Percentiles rank a stretch among this genome's conserved stretches.
phyloP scores from a whole-genome alignment of 37 sponge, comb jelly and placozoan genomes.

The Hexactinellida sp. region DNA sequence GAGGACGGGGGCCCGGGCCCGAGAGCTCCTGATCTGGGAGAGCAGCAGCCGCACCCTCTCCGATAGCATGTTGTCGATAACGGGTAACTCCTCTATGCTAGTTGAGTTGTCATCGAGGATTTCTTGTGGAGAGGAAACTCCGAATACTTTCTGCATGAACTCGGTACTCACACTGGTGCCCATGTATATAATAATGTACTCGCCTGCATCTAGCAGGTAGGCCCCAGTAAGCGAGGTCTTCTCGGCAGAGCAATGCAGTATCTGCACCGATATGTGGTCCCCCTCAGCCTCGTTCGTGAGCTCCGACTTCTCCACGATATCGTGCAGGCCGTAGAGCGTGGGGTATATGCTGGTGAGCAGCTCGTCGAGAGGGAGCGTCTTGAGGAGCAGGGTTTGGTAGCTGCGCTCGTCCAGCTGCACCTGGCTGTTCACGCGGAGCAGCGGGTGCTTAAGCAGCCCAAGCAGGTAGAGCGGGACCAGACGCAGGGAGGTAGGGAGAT shows the following conservation, averaged over 20 bases:
- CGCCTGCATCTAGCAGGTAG: conserved; percentile 76
- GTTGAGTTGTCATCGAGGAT: conserved; percentile 53
- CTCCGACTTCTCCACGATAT: conserved; percentile 32
- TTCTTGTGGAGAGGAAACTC: conserved; percentile 32
- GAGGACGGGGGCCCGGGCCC: conserved; percentile 44
- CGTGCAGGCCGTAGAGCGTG: conserved; percentile 52
- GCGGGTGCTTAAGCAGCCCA: conserved; percentile 58
- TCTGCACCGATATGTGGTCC: conserved; percentile 24
- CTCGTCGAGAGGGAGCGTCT: conserved; percentile 58
- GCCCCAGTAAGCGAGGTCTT: conserved; percentile 60
- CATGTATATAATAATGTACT: conserved; percentile 70
- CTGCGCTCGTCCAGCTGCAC: conserved; percentile 49
- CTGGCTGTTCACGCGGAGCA: conserved; percentile 49
- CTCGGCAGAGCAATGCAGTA: conserved; percentile 64
- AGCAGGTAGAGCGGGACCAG: conserved; percentile 58
- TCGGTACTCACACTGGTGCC: conserved; percentile 37
- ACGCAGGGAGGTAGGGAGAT: conserved; percentile 52
- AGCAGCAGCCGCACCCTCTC: conserved; percentile 26
- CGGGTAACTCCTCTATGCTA: conserved; percentile 21
- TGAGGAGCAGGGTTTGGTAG: conserved; percentile 60
- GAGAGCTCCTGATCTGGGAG: conserved; percentile 21
- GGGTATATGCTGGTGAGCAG: conserved; percentile 64
- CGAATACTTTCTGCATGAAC: conserved; percentile 46
- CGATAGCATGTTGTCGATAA: conserved; percentile 34
- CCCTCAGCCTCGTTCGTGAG: conserved; percentile 27